A percentile compares a stretch with the other conserved stretches of the same genome.
Evolutionary conservation across 2,113 vertebrate species (phyloP).

Genomic region (Engraulis encrasicolus): DNA sequence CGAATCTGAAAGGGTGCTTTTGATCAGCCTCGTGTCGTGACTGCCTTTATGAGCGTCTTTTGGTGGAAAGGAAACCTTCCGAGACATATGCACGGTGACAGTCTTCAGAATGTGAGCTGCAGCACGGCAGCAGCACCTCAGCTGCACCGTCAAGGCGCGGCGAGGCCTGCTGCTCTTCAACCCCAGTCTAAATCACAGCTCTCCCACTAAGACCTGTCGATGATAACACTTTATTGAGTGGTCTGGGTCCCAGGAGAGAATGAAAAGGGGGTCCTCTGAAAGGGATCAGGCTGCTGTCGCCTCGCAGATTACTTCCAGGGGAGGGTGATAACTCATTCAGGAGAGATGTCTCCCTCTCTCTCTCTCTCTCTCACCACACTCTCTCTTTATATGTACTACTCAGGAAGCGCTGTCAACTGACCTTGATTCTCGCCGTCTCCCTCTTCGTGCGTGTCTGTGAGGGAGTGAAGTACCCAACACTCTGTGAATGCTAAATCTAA

Average conservation of each 20-base stretch:
- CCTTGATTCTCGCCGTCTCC: background rate
- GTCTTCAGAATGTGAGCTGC: background rate
- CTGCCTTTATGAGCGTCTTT: too few relatives aligned
- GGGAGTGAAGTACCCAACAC: background rate
- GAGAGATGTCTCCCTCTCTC: background rate
- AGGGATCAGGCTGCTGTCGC: slow-evolving; percentile 1
- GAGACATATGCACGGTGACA: background rate
- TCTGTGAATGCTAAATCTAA: slow-evolving; percentile 45
- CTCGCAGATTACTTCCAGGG: slow-evolving; percentile 9
- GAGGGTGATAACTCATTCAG: slow-evolving; percentile 15
- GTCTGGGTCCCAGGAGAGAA: background rate
- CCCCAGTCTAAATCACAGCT: background rate
- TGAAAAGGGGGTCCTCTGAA: slow-evolving; percentile 8
- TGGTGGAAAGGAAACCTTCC: too few relatives aligned
- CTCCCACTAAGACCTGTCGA: slow-evolving; percentile 31
- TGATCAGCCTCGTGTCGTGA: too few relatives aligned
- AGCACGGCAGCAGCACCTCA: background rate
- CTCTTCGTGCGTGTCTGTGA: background rate
- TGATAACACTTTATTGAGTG: slow-evolving; percentile 34
- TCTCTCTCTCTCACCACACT: too few relatives aligned
- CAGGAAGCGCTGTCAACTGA: slow-evolving; percentile 26
- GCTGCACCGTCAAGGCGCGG: background rate
- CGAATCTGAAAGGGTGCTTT: too few relatives aligned
- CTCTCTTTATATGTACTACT: slow-evolving; percentile 24
- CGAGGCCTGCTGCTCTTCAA: background rate